Evolutionary conservation across 1,140 invertebrate species (phyloP).

Genomic region (Battus philenor): DNA sequence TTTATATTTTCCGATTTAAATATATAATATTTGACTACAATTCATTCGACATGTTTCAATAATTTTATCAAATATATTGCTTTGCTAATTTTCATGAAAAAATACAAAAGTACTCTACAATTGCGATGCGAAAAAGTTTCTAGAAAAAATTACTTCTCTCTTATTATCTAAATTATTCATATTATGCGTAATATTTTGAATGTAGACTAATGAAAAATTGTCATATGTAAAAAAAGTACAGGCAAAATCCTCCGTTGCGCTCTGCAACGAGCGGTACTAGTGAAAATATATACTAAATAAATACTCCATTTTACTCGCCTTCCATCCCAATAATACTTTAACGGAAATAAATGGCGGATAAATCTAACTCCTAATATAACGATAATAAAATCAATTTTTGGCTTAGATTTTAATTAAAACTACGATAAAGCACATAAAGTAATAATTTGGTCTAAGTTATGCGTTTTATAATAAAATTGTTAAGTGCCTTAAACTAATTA

Average conservation of each 20-base stretch:
- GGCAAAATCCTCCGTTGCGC: constrained; percentile 29
- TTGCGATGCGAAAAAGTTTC: constrained; percentile 59
- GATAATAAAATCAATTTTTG: constrained; percentile 73
- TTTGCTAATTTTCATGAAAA: constrained; percentile 65
- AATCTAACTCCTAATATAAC: constrained; percentile 54
- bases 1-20: constrained; percentile 69
- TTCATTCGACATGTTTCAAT: constrained; percentile 45
- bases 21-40: constrained; percentile 60
- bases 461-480: constrained; percentile 62
- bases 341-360: constrained; percentile 49
- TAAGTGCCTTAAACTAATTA: constrained; percentile 73
- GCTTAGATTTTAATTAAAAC: constrained; percentile 72
- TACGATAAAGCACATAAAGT: constrained; percentile 71
- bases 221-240: constrained; percentile 22
- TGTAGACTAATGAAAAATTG: constrained; percentile 28
- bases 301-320: constrained; percentile 51
- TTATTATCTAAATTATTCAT: constrained; percentile 54
- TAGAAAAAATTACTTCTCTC: constrained; percentile 69
- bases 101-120: constrained; percentile 72
- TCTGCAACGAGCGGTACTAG: constrained; percentile 22
- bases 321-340: constrained; percentile 67
- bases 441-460: constrained; percentile 76
- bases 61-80: constrained; percentile 72
- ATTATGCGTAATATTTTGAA: constrained; percentile 64
- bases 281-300: constrained; percentile 55